Conservation (phyloP, 2,113 vertebrate species). For the Scopus umbretta region DNA sequence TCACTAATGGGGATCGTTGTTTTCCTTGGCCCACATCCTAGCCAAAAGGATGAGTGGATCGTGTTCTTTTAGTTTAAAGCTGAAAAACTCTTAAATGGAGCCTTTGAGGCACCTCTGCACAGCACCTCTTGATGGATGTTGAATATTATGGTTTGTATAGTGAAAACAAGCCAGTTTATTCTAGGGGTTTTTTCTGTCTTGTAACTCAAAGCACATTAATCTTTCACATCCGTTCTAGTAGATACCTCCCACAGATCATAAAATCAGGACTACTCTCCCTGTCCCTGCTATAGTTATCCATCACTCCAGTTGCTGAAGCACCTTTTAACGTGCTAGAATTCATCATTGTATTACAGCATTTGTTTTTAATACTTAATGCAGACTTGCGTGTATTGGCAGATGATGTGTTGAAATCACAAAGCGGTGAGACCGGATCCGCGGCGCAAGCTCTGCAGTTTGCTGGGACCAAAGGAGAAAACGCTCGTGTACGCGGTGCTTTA, state of each 20-base stretch:
- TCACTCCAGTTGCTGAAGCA: neutral
- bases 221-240: neutral
- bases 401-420: neutral
- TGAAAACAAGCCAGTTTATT: neutral
- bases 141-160: neutral
- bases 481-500: rapidly evolving
- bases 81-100: neutral
- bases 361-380: neutral
- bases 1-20: neutral
- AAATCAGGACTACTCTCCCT: neutral
- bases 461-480: neutral
- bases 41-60: neutral
- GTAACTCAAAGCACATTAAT: neutral
- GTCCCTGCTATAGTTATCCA: neutral
- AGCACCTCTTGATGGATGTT: neutral
- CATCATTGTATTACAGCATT: neutral
- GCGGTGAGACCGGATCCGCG: neutral
- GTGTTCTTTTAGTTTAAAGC: neutral
- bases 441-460: neutral
- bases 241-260: neutral
- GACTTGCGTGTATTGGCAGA: neutral
- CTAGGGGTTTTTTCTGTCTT: neutral
- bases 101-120: neutral
- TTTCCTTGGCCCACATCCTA: neutral
- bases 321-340: neutral